Percentiles rank a stretch among this genome's conserved stretches.
Evolutionary conservation across 2,797 vertebrate genomes (phyloP).

Genomic region (Pogoniulus pusillus): DNA sequence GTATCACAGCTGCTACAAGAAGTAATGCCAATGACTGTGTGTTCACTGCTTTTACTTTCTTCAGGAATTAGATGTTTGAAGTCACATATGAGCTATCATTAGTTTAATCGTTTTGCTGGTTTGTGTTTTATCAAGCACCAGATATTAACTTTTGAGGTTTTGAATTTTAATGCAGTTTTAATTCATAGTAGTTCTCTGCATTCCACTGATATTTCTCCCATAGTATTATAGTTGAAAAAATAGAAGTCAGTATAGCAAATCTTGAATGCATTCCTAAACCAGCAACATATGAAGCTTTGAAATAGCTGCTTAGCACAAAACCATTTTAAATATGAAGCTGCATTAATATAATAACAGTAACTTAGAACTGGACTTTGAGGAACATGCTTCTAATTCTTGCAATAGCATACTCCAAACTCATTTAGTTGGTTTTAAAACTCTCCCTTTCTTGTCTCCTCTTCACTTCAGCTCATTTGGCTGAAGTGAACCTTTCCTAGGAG

Average conservation of each 20-base stretch:
- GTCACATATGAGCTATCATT: neutral
- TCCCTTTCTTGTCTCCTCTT: neutral
- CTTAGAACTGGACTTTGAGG: neutral
- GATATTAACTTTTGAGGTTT: neutral
- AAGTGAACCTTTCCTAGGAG: neutral
- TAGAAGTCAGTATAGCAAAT: neutral
- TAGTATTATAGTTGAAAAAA: neutral
- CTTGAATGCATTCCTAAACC: neutral
- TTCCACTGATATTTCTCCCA: neutral
- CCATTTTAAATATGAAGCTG: neutral
- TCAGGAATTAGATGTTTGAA: slow-evolving; percentile 8
- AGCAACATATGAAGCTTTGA: neutral
- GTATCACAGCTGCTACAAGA: neutral
- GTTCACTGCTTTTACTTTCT: neutral
- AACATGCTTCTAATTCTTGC: neutral
- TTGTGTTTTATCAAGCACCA: slow-evolving; percentile 5
- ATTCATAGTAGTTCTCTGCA: neutral
- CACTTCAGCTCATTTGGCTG: neutral
- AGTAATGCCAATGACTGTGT: neutral
- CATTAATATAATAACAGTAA: neutral
- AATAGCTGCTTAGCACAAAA: neutral
- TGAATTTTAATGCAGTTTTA: neutral
- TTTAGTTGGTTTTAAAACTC: neutral
- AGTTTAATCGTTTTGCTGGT: neutral
- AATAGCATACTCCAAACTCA: neutral